A percentile compares a stretch with the other conserved stretches of the same genome.
phyloP scores from a whole-genome alignment of 1,140 invertebrate species.

The Goniozus legneri region DNA sequence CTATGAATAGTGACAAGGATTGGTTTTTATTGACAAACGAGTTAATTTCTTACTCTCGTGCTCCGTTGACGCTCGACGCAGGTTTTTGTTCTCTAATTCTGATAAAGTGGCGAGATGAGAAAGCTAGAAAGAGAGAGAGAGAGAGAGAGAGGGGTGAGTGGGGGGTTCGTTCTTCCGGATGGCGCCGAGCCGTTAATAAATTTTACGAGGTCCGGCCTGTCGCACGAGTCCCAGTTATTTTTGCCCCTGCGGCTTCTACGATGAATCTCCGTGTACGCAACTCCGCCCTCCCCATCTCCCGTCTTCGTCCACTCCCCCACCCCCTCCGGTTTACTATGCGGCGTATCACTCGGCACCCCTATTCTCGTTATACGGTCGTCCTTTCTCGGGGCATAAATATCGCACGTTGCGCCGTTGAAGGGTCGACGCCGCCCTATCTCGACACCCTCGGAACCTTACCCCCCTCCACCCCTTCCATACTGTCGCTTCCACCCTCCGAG shows the following conservation, averaged over 20 bases:
- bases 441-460: too few relatives aligned
- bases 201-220: slow-evolving; percentile 27
- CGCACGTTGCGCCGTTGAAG: background rate
- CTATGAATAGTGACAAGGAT: background rate
- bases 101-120: slow-evolving; percentile 22
- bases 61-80: background rate
- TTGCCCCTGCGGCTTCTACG: slow-evolving; percentile 11
- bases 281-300: background rate
- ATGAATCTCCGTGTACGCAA: slow-evolving; percentile 5
- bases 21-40: background rate
- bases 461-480: too few relatives aligned
- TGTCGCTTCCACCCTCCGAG: background rate
- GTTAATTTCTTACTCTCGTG: background rate
- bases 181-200: slow-evolving; percentile 28
- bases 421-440: background rate
- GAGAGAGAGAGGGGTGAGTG: background rate
- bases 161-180: slow-evolving; percentile 5
- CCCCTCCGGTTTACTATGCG: background rate
- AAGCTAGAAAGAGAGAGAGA: background rate
- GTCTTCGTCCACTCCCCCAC: background rate
- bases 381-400: background rate
- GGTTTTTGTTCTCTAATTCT: slow-evolving; percentile 21
- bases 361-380: too few relatives aligned
- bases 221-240: slow-evolving; percentile 19
- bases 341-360: background rate